Conservation (phyloP, 2,888 invertebrate genomes). For the Orthosia incerta region DNA sequence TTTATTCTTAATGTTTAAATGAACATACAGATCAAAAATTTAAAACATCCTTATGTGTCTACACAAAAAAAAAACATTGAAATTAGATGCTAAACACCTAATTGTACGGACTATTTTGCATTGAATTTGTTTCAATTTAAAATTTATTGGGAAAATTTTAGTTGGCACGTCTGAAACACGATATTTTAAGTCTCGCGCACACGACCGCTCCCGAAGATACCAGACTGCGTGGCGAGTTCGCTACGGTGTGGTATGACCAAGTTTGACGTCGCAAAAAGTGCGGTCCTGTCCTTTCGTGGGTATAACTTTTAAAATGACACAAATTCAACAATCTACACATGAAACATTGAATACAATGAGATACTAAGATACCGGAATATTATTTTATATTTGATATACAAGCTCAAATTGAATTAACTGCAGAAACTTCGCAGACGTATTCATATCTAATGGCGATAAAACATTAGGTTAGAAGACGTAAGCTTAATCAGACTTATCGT, state of each 20-base stretch:
- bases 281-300: too few relatives aligned
- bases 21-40: slow-evolving; percentile 37
- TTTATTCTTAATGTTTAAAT: slow-evolving; percentile 23
- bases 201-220: too few relatives aligned
- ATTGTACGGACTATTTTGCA: slow-evolving; percentile 23
- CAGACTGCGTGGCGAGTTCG: too few relatives aligned
- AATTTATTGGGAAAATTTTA: too few relatives aligned
- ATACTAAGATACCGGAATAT: slow-evolving; percentile 7
- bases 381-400: slow-evolving; percentile 14
- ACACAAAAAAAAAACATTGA: slow-evolving; percentile 5
- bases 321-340: not conserved
- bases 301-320: slow-evolving; percentile 20
- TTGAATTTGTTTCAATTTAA: slow-evolving; percentile 19
- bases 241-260: too few relatives aligned
- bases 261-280: too few relatives aligned
- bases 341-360: not conserved
- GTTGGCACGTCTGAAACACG: too few relatives aligned
- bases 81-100: not conserved
- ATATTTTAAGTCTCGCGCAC: too few relatives aligned
- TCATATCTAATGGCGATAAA: too few relatives aligned
- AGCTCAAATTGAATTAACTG: not conserved
- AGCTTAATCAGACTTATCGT: too few relatives aligned
- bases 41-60: slow-evolving; percentile 9
- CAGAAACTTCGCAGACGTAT: not conserved
- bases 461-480: too few relatives aligned